Conservation (phyloP, 2,113 vertebrate species). For the Lucifuga dentata region DNA sequence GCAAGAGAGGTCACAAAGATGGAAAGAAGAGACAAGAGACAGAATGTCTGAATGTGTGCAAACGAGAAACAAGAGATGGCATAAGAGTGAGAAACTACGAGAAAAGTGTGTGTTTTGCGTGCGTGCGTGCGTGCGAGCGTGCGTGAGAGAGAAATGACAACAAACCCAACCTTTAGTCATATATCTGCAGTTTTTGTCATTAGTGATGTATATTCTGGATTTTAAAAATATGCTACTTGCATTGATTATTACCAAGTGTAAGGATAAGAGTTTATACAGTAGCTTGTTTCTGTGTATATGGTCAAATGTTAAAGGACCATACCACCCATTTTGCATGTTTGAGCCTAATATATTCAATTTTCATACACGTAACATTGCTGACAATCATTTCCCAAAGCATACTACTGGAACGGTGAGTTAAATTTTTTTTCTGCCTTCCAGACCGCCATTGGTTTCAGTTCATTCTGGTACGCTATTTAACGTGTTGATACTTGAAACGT, state of each 20-base stretch:
- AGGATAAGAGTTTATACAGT: constrained; percentile 4
- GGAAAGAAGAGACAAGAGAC: constrained; percentile 26
- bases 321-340: no score
- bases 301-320: no score
- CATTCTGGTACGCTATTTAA: no score
- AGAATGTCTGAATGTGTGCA: constrained; percentile 25
- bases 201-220: constrained; percentile 17
- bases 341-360: no score
- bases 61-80: constrained; percentile 40
- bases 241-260: constrained; percentile 33
- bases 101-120: constrained; percentile 13
- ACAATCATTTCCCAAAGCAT: no score
- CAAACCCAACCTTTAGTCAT: constrained; percentile 1
- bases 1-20: constrained; percentile 14
- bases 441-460: no score
- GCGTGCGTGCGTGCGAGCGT: background rate
- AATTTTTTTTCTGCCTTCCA: no score
- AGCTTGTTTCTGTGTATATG: constrained; percentile 10
- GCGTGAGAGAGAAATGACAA: background rate
- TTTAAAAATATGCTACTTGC: constrained; percentile 33
- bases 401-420: no score
- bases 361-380: no score
- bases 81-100: constrained; percentile 14
- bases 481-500: no score
- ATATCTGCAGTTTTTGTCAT: constrained; percentile 11